These are phyloP conservation scores for Neocrepidodera transversa DNA, from an alignment of 2,888 invertebrate genomes.

Conservation along the genomic window DNA sequence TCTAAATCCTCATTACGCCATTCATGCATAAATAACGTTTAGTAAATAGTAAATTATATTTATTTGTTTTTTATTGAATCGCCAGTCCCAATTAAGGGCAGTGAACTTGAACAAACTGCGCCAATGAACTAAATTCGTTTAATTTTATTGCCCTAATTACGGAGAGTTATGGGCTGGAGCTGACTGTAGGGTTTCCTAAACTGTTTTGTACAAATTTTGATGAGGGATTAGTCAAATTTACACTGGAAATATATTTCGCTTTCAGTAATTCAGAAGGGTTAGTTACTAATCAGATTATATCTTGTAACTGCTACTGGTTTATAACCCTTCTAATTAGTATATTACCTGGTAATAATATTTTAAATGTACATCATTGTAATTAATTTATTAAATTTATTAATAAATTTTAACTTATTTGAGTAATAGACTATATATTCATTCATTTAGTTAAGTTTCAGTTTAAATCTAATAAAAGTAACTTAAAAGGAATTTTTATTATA, in stretches of 20 bases:
- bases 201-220: slow-evolving; percentile 13
- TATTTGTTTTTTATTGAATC: slow-evolving; percentile 5
- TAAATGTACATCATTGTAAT: no score
- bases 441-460: no score
- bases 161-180: slow-evolving; percentile 3
- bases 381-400: no score
- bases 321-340: no score
- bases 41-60: no score
- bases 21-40: no score
- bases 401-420: no score
- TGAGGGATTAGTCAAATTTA: slow-evolving; percentile 22
- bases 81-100: background rate
- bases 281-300: slow-evolving; percentile 10
- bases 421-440: no score
- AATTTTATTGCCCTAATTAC: slow-evolving; percentile 15
- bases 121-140: slow-evolving; percentile 15
- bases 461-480: no score
- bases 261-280: slow-evolving; percentile 21
- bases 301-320: background rate
- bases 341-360: no score
- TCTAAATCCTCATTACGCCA: no score
- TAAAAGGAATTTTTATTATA: no score
- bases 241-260: slow-evolving; percentile 17
- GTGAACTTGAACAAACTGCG: background rate
- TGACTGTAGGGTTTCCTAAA: background rate